Evolutionary conservation across 1,140 invertebrate genomes (phyloP).

Genomic region (Ceratina calcarata): DNA sequence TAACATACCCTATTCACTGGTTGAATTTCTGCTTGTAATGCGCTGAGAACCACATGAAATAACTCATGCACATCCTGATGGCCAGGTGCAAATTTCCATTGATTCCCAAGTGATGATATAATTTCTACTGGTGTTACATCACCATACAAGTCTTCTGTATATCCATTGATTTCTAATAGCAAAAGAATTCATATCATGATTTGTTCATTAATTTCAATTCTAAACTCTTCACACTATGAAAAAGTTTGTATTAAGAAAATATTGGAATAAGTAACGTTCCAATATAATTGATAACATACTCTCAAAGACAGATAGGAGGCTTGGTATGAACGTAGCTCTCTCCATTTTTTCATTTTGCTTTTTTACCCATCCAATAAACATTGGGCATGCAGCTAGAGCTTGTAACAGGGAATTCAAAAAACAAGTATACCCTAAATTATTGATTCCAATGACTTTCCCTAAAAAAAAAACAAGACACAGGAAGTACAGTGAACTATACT

Average conservation of each 20-base stretch:
- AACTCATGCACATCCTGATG: slow-evolving; percentile 97
- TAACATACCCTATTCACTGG: slow-evolving; percentile 81
- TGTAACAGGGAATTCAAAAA: slow-evolving; percentile 93
- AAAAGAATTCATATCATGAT: neutral
- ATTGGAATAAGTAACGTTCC: neutral
- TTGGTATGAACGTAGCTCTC: slow-evolving; percentile 84
- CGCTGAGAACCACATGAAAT: slow-evolving; percentile 91
- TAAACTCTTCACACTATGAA: neutral
- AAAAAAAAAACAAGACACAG: slow-evolving; percentile 63
- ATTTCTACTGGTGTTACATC: slow-evolving; percentile 87
- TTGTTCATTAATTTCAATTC: neutral
- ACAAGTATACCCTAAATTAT: slow-evolving; percentile 92
- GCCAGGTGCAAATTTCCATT: slow-evolving; percentile 92
- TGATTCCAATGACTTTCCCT: slow-evolving; percentile 88
- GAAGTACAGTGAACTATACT: neutral
- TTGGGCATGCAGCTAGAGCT: slow-evolving; percentile 89
- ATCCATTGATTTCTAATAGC: slow-evolving; percentile 87
- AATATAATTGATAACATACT: slow-evolving; percentile 74
- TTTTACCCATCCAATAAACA: slow-evolving; percentile 90
- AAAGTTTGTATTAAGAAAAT: neutral
- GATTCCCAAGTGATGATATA: slow-evolving; percentile 86
- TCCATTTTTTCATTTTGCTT: slow-evolving; percentile 82
- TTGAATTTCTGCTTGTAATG: slow-evolving; percentile 91
- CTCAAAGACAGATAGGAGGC: slow-evolving; percentile 84
- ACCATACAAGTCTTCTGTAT: slow-evolving; percentile 84